Evolutionary conservation across 2,888 invertebrate genomes (phyloP).

Genomic region (Fragum fragum): DNA sequence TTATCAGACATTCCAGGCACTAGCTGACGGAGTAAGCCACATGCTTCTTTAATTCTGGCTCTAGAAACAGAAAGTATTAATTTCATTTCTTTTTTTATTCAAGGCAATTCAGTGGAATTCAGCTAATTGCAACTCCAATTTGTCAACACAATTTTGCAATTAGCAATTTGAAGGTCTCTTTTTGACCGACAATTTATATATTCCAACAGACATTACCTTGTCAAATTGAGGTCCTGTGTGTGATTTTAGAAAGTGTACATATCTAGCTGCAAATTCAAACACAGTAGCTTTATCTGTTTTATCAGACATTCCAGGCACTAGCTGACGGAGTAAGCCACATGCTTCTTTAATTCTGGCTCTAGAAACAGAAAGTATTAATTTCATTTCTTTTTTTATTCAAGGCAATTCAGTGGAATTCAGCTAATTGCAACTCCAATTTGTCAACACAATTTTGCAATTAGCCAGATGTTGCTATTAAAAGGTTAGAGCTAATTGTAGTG

Average conservation of each 20-base stretch:
- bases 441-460: too few relatives aligned
- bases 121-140: too few relatives aligned
- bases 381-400: too few relatives aligned
- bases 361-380: conserved; percentile 36
- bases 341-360: conserved; percentile 85
- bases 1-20: conserved; percentile 86
- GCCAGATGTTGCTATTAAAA: too few relatives aligned
- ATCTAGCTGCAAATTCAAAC: conserved; percentile 85
- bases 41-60: conserved; percentile 85
- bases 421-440: too few relatives aligned
- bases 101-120: not conserved
- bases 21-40: conserved; percentile 83
- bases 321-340: conserved; percentile 83
- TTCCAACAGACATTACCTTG: too few relatives aligned
- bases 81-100: too few relatives aligned
- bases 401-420: not conserved
- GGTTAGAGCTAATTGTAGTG: too few relatives aligned
- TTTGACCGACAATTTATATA: too few relatives aligned
- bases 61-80: conserved; percentile 66
- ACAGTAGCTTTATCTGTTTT: conserved; percentile 87
- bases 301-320: conserved; percentile 85
- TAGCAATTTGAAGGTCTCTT: too few relatives aligned
- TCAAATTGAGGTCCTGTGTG: conserved; percentile 81
- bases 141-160: too few relatives aligned
- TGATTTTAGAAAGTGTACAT: conserved; percentile 84